Conservation (phyloP, 2,797 vertebrate species). For the Falco berigora region DNA sequence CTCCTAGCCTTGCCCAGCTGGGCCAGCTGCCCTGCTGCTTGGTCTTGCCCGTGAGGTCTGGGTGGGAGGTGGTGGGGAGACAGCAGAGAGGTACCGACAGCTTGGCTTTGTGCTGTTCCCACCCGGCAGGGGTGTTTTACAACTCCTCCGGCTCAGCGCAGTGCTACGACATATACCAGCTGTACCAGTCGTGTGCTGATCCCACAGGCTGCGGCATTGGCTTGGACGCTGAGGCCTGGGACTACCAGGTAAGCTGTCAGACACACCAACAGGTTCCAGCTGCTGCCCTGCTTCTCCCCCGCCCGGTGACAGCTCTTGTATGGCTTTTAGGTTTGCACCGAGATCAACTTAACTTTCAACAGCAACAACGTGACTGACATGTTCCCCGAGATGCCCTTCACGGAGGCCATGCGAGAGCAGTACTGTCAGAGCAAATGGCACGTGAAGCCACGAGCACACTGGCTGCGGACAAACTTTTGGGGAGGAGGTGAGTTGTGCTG, state of each 20-base stretch:
- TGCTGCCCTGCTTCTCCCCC: neutral
- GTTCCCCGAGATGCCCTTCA: slow-evolving; percentile 86
- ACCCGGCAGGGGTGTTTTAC: slow-evolving; percentile 83
- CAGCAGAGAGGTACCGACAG: neutral
- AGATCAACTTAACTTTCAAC: slow-evolving; percentile 84
- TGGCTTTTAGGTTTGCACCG: slow-evolving; percentile 83
- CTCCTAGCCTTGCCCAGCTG: neutral
- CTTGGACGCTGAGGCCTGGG: slow-evolving; percentile 84
- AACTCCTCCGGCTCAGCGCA: slow-evolving; percentile 75
- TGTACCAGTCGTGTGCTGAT: slow-evolving; percentile 84
- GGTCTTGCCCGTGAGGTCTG: neutral
- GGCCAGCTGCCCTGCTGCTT: too few relatives aligned
- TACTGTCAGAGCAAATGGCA: slow-evolving; percentile 85
- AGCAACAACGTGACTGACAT: slow-evolving; percentile 91
- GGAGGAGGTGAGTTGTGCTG: slow-evolving; percentile 74
- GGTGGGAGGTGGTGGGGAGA: fast-evolving
- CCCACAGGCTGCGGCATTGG: slow-evolving; percentile 89
- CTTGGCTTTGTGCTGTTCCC: neutral
- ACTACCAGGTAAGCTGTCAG: slow-evolving; percentile 84
- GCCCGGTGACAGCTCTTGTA: neutral
- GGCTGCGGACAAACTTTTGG: slow-evolving; percentile 85
- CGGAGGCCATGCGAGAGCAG: slow-evolving; percentile 63
- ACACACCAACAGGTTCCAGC: neutral
- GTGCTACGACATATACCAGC: slow-evolving; percentile 81
- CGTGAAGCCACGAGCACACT: slow-evolving; percentile 76